These are phyloP conservation scores for Agriopis marginaria DNA, from an alignment of 2,888 invertebrate species.

Conservation along the genomic window DNA sequence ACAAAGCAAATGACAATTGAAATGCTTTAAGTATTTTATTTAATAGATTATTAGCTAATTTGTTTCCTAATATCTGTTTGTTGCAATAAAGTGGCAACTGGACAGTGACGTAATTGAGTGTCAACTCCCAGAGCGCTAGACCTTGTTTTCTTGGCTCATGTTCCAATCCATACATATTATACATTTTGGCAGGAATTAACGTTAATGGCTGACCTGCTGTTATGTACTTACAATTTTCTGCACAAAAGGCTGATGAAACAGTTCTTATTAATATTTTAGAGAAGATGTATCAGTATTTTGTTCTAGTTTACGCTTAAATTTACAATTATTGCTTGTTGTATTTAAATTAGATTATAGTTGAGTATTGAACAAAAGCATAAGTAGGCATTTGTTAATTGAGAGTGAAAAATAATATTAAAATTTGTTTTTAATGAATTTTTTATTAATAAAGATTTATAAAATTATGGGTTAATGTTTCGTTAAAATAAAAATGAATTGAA, in stretches of 20 bases:
- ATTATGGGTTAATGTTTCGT: conserved; percentile 41
- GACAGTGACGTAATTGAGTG: no score
- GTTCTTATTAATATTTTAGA: not conserved
- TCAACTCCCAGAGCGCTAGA: no score
- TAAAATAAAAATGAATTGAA: conserved; percentile 31
- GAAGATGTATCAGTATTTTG: conserved; percentile 47
- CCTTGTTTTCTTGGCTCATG: no score
- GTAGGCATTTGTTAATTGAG: conserved; percentile 35
- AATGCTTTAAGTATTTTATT: no score
- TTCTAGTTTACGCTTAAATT: conserved; percentile 47
- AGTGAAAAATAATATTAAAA: conserved; percentile 21
- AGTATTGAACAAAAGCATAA: conserved; percentile 38
- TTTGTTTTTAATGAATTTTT: conserved; percentile 34
- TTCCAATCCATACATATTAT: not conserved
- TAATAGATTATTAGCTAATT: no score
- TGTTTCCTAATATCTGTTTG: no score
- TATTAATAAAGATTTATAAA: conserved; percentile 50
- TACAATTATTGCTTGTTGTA: conserved; percentile 17
- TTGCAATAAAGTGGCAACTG: no score
- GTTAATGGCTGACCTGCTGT: not conserved
- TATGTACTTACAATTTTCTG: not conserved
- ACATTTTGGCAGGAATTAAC: not conserved
- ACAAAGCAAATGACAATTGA: no score
- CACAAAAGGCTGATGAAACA: not conserved
- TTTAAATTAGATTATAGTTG: conserved; percentile 37